These are phyloP conservation scores for Bradypus variegatus DNA, from an alignment of 2,797 vertebrate species.

Conservation along the genomic window DNA sequence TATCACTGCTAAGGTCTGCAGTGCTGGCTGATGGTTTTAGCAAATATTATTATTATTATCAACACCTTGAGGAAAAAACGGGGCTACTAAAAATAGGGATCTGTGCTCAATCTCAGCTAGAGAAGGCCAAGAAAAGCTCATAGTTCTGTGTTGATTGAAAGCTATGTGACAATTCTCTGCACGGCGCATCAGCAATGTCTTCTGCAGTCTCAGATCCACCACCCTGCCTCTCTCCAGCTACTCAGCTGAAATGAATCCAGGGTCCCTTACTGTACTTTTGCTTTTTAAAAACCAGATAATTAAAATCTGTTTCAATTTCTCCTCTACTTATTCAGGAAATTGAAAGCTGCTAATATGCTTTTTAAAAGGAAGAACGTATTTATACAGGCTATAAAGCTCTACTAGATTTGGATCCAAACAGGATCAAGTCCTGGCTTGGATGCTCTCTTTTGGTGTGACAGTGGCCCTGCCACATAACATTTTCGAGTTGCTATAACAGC, in stretches of 20 bases:
- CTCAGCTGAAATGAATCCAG: not conserved
- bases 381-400: not conserved
- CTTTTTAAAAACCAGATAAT: slow-evolving; percentile 14
- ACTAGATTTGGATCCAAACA: not conserved
- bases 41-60: not conserved
- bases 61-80: not conserved
- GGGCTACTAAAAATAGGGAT: not conserved
- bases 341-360: not conserved
- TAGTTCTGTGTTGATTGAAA: not conserved
- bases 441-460: not conserved
- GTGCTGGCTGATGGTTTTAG: not conserved
- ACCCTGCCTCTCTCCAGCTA: not conserved
- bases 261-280: not conserved
- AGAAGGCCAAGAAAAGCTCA: not conserved
- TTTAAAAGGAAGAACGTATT: slow-evolving; percentile 6
- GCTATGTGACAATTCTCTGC: not conserved
- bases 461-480: not conserved
- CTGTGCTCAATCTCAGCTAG: not conserved
- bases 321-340: slow-evolving; percentile 30
- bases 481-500: not conserved
- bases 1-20: not conserved
- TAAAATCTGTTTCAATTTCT: slow-evolving; percentile 1
- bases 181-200: not conserved
- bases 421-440: not conserved
- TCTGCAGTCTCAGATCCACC: not conserved